A percentile compares a stretch with the other conserved stretches of the same genome.
Evolutionary conservation across 2,888 invertebrate species (phyloP).

Genomic region (Junonia oenone): DNA sequence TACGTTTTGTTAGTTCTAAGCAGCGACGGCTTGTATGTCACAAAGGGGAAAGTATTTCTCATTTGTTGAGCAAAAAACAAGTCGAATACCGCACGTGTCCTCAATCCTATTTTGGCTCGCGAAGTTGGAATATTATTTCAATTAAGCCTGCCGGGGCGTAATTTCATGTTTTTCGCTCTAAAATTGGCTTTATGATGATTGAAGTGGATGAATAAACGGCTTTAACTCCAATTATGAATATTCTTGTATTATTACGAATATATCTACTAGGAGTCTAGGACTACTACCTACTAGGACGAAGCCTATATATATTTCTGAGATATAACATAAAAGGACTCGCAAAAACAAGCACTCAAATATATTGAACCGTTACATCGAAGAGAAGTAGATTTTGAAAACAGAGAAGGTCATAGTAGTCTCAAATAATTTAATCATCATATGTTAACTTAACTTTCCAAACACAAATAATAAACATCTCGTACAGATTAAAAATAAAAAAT

Average conservation of each 20-base stretch:
- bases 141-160: constrained; percentile 38
- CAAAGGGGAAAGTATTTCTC: constrained; percentile 66
- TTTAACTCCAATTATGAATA: not conserved
- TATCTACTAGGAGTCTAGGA: no score
- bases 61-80: constrained; percentile 56
- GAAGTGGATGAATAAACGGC: not conserved
- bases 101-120: constrained; percentile 60
- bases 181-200: not conserved
- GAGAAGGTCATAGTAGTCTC: no score
- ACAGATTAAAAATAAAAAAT: no score
- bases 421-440: not conserved
- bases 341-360: no score
- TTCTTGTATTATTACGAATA: not conserved
- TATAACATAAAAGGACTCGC: no score
- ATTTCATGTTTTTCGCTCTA: no score
- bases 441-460: not conserved
- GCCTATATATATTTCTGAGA: no score
- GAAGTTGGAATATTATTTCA: constrained; percentile 71
- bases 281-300: no score
- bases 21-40: constrained; percentile 43
- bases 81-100: constrained; percentile 45
- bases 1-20: constrained; percentile 21
- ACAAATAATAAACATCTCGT: no score
- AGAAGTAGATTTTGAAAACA: no score
- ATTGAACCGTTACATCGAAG: not conserved